Conservation (phyloP, 2,113 vertebrate genomes). For the Dasypus novemcinctus region DNA sequence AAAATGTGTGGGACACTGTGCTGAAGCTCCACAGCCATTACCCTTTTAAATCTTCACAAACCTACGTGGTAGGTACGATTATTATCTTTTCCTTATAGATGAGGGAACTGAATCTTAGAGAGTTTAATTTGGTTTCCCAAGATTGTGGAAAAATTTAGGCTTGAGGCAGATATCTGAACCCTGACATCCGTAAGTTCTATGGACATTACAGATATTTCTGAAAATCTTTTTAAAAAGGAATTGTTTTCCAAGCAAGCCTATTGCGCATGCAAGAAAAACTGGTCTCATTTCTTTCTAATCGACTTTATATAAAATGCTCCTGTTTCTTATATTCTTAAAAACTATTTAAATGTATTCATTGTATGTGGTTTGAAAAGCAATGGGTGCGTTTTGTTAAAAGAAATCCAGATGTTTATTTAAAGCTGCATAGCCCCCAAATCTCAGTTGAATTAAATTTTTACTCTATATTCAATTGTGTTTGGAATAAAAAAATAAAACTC, state of each 20-base stretch:
- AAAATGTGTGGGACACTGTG: not conserved
- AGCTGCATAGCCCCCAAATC: not conserved
- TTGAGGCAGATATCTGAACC: not conserved
- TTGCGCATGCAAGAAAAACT: conserved; percentile 34
- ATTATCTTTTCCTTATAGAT: not conserved
- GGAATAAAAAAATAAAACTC: not conserved
- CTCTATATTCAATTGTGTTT: conserved; percentile 49
- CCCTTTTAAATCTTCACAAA: not conserved
- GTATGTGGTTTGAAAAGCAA: conserved; percentile 40
- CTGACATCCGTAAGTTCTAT: not conserved
- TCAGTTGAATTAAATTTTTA: conserved; percentile 35
- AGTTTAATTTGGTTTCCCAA: not conserved
- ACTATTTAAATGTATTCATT: conserved; percentile 63
- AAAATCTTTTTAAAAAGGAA: conserved; percentile 1
- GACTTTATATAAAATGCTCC: conserved; percentile 32
- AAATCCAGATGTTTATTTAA: conserved; percentile 64
- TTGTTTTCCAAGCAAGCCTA: conserved; percentile 38
- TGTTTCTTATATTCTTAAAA: conserved; percentile 50
- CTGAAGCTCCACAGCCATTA: not conserved
- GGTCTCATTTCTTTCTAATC: conserved; percentile 47
- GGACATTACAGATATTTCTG: not conserved
- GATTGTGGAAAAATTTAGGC: not conserved
- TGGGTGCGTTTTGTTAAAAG: conserved; percentile 54
- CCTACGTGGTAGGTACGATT: not conserved
- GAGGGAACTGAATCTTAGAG: not conserved